Percentiles rank a stretch among this genome's conserved stretches.
Evolutionary conservation across 1,140 invertebrate genomes (phyloP).

Genomic region (Acyrthosiphon pisum): DNA sequence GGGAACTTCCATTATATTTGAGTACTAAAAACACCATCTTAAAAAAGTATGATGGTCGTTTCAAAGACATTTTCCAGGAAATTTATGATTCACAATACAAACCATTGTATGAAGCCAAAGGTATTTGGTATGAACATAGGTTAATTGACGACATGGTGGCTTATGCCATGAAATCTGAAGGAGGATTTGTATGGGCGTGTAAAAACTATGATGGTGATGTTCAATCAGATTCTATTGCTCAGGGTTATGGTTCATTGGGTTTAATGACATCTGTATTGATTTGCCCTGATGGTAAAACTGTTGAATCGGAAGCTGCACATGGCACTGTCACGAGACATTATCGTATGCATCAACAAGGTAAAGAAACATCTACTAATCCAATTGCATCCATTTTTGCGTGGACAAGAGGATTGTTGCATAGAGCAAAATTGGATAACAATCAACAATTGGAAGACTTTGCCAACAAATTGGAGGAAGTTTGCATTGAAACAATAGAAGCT

Average conservation of each 20-base stretch:
- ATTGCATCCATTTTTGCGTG: conserved; percentile 99
- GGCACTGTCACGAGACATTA: conserved; percentile 97
- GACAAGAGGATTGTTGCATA: conserved; percentile 89
- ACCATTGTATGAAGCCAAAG: conserved; percentile 79
- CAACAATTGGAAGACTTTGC: conserved; percentile 77
- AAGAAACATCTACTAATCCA: conserved; percentile 97
- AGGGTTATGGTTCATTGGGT: conserved; percentile 91
- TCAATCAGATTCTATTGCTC: conserved; percentile 96
- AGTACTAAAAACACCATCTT: conserved; percentile 99
- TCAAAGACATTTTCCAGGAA: conserved; percentile 99
- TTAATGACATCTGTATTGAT: conserved; percentile 95
- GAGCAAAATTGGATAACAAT: conserved; percentile 93
- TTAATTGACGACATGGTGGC: conserved; percentile 99
- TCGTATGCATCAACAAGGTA: conserved; percentile 90
- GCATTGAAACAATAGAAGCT: conserved; percentile 91
- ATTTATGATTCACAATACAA: conserved; percentile 95
- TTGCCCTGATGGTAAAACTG: conserved; percentile 95
- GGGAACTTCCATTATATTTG: conserved; percentile 90
- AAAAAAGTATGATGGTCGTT: conserved; percentile 97
- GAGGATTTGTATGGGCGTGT: conserved; percentile 98
- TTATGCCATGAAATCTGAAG: conserved; percentile 96
- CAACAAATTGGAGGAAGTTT: conserved; percentile 85
- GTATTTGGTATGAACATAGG: conserved; percentile 97
- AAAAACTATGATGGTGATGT: conserved; percentile 99
- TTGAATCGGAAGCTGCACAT: conserved; percentile 97